Evolutionary conservation across 2,797 vertebrate species (phyloP), one percentile per base, ranked within the genome.

Genomic region (Dipus sagitta): DNA sequence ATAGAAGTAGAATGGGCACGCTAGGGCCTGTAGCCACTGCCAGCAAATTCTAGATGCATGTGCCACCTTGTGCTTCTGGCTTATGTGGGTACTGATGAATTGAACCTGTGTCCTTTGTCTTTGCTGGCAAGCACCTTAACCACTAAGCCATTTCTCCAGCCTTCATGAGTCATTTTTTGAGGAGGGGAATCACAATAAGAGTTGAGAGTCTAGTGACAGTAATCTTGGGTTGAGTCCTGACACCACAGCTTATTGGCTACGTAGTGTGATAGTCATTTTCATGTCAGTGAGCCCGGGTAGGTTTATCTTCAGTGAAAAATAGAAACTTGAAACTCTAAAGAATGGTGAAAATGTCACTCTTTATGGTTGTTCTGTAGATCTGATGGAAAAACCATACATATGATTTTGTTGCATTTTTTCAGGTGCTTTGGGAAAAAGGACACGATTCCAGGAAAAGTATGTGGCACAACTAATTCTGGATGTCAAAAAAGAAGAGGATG

Each of bases 381-480:
- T 93, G n/a, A 90, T 68, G 20, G 65, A 34, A 84, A 62, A 64
- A 95, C 30, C n/a, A 9, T 24, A 34, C 9, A 79, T 78, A 70
- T 6, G 78, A 68, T 80, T 89, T 91, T 74, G 32, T 90, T 70
- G 91, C 86, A 96, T 96, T 80, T 87, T 96, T 97, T 24, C 94
- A 99, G 99, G 99, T 97, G 99, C 98, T 95, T 98, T 99, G 88
- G 99, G 99, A 26, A 99, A 99, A 97, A 98, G 99, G 93, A 99
- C 99, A n/a, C 98, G 98, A n/a, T 99, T 99, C 97, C 99, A 99
- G 98, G 98, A 99, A 96, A 99, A 99, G 96, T 98, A 98, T 3
- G 96, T 99, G 96, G 99, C 99, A 90, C 99, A 99, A 97, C 99
- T 99, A 94, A 97, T 99, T 96, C 96, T 99, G 26, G 98, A 99